phyloP scores from a whole-genome alignment of 2,113 vertebrate species.

The Xerus inauris region DNA sequence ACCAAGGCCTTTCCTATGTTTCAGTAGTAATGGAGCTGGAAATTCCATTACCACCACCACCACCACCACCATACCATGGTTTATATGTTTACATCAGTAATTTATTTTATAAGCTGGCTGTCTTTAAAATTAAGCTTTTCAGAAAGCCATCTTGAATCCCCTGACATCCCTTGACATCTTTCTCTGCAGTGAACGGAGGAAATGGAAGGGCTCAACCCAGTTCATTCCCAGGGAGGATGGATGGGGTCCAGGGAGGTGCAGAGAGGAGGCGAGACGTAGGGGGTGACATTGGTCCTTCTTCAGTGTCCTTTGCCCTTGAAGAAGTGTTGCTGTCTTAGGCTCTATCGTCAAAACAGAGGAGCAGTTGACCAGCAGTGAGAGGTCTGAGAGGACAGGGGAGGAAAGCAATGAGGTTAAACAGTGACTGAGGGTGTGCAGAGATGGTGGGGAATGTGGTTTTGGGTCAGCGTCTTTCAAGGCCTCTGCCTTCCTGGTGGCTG shows the following conservation, averaged over 20 bases:
- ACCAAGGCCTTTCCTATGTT: neutral
- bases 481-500: neutral
- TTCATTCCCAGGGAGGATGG: too few relatives aligned
- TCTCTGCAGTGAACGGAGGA: neutral
- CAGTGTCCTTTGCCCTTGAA: neutral
- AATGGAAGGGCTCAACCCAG: neutral
- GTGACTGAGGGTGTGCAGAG: rapidly evolving
- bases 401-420: neutral
- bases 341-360: neutral
- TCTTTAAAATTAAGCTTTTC: neutral
- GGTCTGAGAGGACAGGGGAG: neutral
- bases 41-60: neutral
- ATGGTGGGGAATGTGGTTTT: neutral
- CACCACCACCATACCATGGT: too few relatives aligned
- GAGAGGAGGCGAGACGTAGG: rapidly evolving
- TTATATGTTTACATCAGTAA: too few relatives aligned
- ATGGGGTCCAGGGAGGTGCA: neutral
- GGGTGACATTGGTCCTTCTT: too few relatives aligned
- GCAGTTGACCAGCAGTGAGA: too few relatives aligned
- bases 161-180: neutral
- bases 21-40: neutral
- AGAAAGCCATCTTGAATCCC: neutral
- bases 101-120: neutral
- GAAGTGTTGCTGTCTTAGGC: neutral
- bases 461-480: neutral